Evolutionary conservation across 2,888 invertebrate genomes (phyloP), one percentile per base, ranked within the genome.

Genomic region (Drosophila meridiana): DNA sequence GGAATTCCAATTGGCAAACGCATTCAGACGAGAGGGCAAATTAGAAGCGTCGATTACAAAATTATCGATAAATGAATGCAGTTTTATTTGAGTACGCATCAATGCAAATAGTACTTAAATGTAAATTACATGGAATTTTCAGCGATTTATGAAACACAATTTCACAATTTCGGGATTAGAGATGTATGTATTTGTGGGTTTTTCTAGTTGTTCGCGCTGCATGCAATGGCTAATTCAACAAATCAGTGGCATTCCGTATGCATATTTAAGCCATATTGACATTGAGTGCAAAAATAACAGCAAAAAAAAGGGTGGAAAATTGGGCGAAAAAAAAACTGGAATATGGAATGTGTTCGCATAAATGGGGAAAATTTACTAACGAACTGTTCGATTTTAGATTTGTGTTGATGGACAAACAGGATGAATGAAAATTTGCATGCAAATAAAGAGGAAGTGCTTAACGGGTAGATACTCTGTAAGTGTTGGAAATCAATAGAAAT

Each of bases 181-280:
- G 11, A 50, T 3, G 32, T 50, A 52, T 52, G 38, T 26, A 20
- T 38, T 13, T 26, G n/a, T 26, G 53, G 14, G 34, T 14, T 6
- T 14, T 30, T 32, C 34, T 30, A 32, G 52, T 36, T 53, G 32
- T 14, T 60, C 0, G 11, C 20, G n/a, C 47, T 62, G 45, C 47
- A 53, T 61, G 67, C 72, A 20, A 64, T 32, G 62, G 76, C 61
- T 65, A 69, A 66, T 66, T 57, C 62, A 71, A 65, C 66, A 73
- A 80, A 79, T 76, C 79, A 69, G 71, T 73, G 60, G 68, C 70
- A 76, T 71, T 73, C 63, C 40, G 42, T 48, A 70, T 73, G 76
- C 76, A 76, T 78, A 78, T 79, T 72, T 69, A 63, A 65, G 61
- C 72, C 69, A 42, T 76, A 68, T 72, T 72, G 57, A 71, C 76